phyloP scores from a whole-genome alignment of 2,888 invertebrate species.

The Diabrotica balteata region DNA sequence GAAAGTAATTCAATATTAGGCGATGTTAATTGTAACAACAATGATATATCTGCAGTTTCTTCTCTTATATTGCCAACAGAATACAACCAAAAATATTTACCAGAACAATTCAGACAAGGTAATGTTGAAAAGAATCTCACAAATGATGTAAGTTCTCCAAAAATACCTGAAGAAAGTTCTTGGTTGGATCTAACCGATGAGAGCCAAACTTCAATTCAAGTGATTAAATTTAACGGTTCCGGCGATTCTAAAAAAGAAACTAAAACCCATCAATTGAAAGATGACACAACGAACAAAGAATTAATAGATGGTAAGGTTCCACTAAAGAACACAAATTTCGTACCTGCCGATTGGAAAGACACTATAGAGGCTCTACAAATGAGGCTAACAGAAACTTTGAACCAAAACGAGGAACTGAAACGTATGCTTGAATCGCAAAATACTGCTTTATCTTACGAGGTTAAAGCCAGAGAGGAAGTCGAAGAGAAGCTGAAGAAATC shows the following conservation, averaged over 20 bases:
- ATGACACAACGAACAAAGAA: constrained; percentile 1
- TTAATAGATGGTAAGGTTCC: constrained; percentile 12
- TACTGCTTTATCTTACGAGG: constrained; percentile 32
- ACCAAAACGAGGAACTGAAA: constrained; percentile 47
- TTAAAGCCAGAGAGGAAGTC: constrained; percentile 23
- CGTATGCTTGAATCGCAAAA: constrained; percentile 34
- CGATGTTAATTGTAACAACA: neutral
- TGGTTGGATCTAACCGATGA: constrained; percentile 45
- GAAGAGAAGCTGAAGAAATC: constrained; percentile 30
- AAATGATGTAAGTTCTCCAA: neutral
- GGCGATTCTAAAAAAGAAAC: constrained; percentile 6
- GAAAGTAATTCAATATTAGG: neutral
- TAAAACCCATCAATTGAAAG: constrained; percentile 3
- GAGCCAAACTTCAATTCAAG: constrained; percentile 26
- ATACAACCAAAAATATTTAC: too few species aligned
- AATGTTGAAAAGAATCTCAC: neutral
- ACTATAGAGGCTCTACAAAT: constrained; percentile 46
- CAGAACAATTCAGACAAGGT: neutral
- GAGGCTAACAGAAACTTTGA: constrained; percentile 44
- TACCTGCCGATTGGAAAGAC: constrained; percentile 45
- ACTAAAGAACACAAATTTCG: constrained; percentile 41
- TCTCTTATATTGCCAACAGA: too few species aligned
- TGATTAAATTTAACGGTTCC: constrained; percentile 1
- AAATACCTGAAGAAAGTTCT: constrained; percentile 37
- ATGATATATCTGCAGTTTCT: neutral